Evolutionary conservation across 1,140 invertebrate species (phyloP).

Genomic region (Cylas formicarius): DNA sequence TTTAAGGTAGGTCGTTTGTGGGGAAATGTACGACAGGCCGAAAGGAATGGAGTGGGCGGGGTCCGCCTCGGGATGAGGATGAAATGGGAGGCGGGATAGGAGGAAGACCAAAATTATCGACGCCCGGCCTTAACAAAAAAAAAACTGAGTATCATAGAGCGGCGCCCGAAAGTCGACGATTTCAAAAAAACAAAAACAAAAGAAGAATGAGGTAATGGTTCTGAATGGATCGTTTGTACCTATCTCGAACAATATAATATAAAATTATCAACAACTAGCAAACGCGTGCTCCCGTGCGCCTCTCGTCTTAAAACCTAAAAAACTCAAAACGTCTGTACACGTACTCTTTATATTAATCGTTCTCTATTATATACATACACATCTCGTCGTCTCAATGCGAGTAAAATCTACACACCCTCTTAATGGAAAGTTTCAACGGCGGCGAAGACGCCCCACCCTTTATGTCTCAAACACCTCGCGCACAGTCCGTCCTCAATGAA

Average conservation of each 20-base stretch:
- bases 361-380: constrained; percentile 25
- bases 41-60: no score
- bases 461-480: constrained; percentile 12
- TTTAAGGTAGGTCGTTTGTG: no score
- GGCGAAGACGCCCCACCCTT: neutral
- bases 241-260: constrained; percentile 3
- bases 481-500: constrained; percentile 4
- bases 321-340: constrained; percentile 26
- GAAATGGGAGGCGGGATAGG: no score
- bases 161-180: neutral
- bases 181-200: constrained; percentile 1
- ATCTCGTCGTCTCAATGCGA: no score
- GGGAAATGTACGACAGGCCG: no score
- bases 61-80: no score
- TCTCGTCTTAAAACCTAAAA: constrained; percentile 22
- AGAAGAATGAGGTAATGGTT: constrained; percentile 3
- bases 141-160: constrained; percentile 7
- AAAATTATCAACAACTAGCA: constrained; percentile 6
- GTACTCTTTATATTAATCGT: constrained; percentile 24
- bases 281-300: no score
- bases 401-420: constrained; percentile 23
- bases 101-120: no score
- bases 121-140: no score
- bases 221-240: neutral
- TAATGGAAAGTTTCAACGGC: constrained; percentile 19